Base-by-base conservation (phyloP, 2,113 vertebrate genomes). In the Corydoras sp. region DNA sequence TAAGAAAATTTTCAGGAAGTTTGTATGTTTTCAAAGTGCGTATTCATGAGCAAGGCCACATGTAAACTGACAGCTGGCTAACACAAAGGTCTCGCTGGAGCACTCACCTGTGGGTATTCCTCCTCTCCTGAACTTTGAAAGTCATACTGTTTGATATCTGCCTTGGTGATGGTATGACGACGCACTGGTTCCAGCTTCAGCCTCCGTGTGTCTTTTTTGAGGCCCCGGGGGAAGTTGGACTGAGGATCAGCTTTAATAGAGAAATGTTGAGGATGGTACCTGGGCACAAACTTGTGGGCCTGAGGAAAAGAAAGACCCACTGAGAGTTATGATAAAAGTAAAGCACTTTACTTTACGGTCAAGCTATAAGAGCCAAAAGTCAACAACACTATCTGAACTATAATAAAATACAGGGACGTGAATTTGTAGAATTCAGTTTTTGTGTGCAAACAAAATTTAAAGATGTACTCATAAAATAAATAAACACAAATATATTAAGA, bases 81-180 rank as follows among this genome's bases (percentile, higher is more conserved):
- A 43, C 35, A 4, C 35, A 43, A 43, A 56, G 3, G 54, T 32
- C 9, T 15, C n/a, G 2, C 30, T 9, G 11, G 9, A 30, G 9
- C 8, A 68, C 82, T 81, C 83, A 97, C 95, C 92, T 92, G 91
- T 3, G 88, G 90, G 81, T 91, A 90, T 68, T 95, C 94, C 15
- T 97, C 95, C 69, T 97, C 95, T 72, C 94, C 95, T 0, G 95
- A 97, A 80, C 95, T 96, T 89, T 94, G 94, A 86, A 97, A 97
- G 90, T 97, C 94, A 43, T 97, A 97, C 85, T 96, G 95, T 63
- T 94, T 96, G 78, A 96, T 92, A 64, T 95, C 93, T 10, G 90
- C 92, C 87, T 93, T 91, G 88, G 81, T 93, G 86, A 93, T 81
- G 61, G 86, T 84, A 61, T 91, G 90, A 75, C 89, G 74, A 30